Percentiles rank a stretch among this genome's conserved stretches.
These are phyloP conservation scores for Pristionchus pacificus DNA, from an alignment of 1,140 invertebrate species.

Conservation along the genomic window DNA sequence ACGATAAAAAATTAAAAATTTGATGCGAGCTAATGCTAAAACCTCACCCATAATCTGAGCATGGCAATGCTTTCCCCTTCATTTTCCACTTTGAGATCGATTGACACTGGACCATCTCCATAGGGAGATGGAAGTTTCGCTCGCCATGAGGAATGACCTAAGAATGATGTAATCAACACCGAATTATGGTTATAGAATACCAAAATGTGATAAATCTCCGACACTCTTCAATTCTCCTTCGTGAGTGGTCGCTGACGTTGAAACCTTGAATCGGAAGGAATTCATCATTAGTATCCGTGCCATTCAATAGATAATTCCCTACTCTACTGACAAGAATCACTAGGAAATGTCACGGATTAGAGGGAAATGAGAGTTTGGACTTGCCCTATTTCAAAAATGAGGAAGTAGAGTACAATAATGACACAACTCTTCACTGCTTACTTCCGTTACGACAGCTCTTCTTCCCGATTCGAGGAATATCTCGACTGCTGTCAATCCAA, in stretches of 20 bases:
- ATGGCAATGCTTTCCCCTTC: conserved; percentile 63
- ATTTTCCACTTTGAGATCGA: conserved; percentile 8
- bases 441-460: conserved; percentile 59
- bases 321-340: too few species aligned
- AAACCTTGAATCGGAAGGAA: conserved; percentile 58
- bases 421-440: too few species aligned
- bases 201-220: conserved; percentile 70
- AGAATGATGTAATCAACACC: conserved; percentile 31
- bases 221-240: conserved; percentile 65
- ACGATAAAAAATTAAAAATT: too few species aligned
- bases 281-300: too few species aligned
- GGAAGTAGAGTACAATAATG: too few species aligned
- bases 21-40: too few species aligned
- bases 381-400: too few species aligned
- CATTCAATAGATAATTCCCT: too few species aligned
- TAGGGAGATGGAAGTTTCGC: too few species aligned
- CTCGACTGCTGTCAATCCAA: conserved; percentile 76
- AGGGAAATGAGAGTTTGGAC: too few species aligned
- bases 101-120: background rate
- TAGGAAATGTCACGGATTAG: too few species aligned
- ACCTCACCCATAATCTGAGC: conserved; percentile 73
- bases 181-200: conserved; percentile 67
- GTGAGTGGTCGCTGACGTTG: conserved; percentile 64
- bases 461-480: conserved; percentile 70
- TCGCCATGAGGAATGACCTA: too few species aligned